Percentiles rank a stretch among this genome's conserved stretches.
phyloP scores from a whole-genome alignment of 30 jellyfish, hydroid and myxozoan species.

The Aurelia coerulea region DNA sequence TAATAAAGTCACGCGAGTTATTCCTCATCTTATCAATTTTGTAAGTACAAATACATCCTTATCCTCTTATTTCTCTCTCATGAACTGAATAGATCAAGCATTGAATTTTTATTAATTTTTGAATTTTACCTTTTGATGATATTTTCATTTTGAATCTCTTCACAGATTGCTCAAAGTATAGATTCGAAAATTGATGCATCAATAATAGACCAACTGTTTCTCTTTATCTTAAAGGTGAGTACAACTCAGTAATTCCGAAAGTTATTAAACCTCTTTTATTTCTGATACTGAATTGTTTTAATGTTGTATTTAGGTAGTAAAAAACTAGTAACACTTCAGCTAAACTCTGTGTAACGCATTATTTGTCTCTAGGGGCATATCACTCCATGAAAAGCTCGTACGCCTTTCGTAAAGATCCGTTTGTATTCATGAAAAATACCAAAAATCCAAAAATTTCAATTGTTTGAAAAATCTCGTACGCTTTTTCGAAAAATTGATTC shows the following conservation, averaged over 20 bases:
- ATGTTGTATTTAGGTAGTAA: neutral
- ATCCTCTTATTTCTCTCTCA: too few species aligned
- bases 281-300: neutral
- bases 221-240: slow-evolving; percentile 38
- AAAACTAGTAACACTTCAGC: neutral
- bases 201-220: slow-evolving; percentile 37
- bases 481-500: too few species aligned
- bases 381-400: too few species aligned
- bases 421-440: too few species aligned
- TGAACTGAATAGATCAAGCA: too few species aligned
- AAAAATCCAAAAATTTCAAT: too few species aligned
- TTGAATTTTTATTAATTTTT: too few species aligned
- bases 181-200: slow-evolving; percentile 35
- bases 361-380: too few species aligned
- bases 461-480: too few species aligned
- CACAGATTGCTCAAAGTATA: slow-evolving; percentile 25
- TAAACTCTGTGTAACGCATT: too few species aligned
- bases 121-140: too few species aligned
- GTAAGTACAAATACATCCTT: slow-evolving; percentile 21
- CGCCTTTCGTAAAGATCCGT: too few species aligned
- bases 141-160: neutral
- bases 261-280: neutral
- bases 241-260: neutral
- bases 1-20: slow-evolving; percentile 50
- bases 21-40: slow-evolving; percentile 51